phyloP scores from a whole-genome alignment of 2,113 vertebrate genomes.

The Rhodinocichla rosea region DNA sequence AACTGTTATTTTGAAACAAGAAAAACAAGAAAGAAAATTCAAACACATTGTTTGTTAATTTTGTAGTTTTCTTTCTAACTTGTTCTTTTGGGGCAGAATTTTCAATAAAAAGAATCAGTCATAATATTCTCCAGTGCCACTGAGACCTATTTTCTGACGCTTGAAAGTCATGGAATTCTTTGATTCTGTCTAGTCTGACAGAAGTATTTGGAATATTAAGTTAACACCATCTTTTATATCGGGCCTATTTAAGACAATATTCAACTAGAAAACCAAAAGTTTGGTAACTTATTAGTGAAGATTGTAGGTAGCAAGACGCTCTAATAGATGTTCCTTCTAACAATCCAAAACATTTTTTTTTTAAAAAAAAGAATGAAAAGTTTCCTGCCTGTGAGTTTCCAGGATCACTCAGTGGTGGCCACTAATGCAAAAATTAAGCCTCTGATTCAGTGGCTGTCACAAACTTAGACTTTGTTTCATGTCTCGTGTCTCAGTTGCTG shows the following conservation, averaged over 20 bases:
- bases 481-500: neutral
- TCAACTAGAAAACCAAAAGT: neutral
- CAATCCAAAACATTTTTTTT: neutral
- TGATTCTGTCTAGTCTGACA: neutral
- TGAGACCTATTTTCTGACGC: neutral
- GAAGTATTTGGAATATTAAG: neutral
- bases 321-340: neutral
- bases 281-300: neutral
- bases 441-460: neutral
- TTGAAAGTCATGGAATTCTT: neutral
- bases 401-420: neutral
- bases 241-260: neutral
- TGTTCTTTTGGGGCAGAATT: neutral
- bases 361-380: neutral
- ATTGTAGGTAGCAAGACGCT: neutral
- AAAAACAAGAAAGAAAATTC: neutral
- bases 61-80: neutral
- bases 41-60: accelerated
- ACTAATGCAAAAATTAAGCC: neutral
- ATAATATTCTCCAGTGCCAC: neutral
- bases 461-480: neutral
- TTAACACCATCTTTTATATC: neutral
- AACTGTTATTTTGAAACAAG: neutral
- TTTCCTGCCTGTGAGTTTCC: neutral
- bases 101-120: neutral